Percentiles rank a stretch among this genome's conserved stretches.
Evolutionary conservation across 2,888 invertebrate species (phyloP).

Genomic region (Mythimna lalbum): DNA sequence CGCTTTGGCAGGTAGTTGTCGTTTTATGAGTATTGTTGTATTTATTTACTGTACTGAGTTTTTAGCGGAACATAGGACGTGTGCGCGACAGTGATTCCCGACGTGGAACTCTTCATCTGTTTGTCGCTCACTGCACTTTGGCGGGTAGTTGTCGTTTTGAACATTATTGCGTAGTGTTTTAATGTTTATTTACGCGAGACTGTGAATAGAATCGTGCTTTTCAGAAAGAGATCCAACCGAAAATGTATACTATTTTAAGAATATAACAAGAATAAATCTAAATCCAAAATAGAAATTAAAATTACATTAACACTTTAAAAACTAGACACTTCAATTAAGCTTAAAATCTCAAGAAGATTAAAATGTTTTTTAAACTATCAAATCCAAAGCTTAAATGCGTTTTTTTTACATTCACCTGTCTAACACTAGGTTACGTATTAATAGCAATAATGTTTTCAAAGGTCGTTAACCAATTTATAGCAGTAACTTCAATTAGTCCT

Average conservation of each 20-base stretch:
- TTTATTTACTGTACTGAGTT: background rate
- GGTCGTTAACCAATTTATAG: conserved; percentile 8
- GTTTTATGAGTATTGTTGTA: conserved; percentile 10
- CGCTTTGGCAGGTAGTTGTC: conserved; percentile 12
- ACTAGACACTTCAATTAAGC: conserved; percentile 10
- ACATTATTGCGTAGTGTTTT: background rate
- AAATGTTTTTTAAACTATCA: conserved; percentile 23
- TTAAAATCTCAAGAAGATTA: background rate
- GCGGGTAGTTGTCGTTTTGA: conserved; percentile 1
- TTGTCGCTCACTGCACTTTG: conserved; percentile 5
- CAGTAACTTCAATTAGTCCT: conserved; percentile 30
- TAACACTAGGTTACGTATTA: background rate
- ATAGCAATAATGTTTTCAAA: background rate
- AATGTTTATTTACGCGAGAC: background rate
- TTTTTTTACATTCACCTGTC: background rate
- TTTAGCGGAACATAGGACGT: conserved; percentile 15
- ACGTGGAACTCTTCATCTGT: conserved; percentile 49
- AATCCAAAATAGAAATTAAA: background rate
- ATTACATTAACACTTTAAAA: conserved; percentile 2
- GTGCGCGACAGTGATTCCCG: conserved; percentile 61
- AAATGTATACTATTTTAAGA: too few species aligned
- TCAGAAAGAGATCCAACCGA: background rate
- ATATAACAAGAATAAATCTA: background rate
- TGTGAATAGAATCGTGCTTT: background rate
- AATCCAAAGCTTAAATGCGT: background rate